These are phyloP conservation scores for Drosophila borealis DNA, from an alignment of 2,888 invertebrate genomes.

Conservation along the genomic window DNA sequence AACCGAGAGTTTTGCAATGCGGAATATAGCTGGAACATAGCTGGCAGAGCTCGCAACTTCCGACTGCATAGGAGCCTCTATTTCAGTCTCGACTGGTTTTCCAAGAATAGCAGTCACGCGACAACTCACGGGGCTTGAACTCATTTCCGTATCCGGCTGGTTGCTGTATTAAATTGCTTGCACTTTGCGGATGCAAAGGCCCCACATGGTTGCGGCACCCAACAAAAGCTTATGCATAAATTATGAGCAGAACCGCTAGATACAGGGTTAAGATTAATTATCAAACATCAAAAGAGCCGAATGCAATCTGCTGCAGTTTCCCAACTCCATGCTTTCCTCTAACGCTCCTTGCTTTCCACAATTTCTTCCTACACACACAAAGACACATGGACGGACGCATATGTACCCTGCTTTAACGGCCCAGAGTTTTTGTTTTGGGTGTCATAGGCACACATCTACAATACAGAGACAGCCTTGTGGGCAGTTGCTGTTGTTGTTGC, in stretches of 20 bases:
- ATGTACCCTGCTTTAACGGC: conserved; percentile 11
- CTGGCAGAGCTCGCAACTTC: too few relatives aligned
- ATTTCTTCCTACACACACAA: conserved; percentile 7
- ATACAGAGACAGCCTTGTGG: conserved; percentile 47
- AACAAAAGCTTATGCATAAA: conserved; percentile 76
- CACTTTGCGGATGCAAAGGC: conserved; percentile 20
- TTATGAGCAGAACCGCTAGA: conserved; percentile 69
- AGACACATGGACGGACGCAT: conserved; percentile 1
- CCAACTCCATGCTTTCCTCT: conserved; percentile 1
- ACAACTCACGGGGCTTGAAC: too few relatives aligned
- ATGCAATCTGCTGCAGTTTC: conserved; percentile 63
- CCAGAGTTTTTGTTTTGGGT: conserved; percentile 48
- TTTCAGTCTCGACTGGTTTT: too few relatives aligned
- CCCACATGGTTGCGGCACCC: conserved; percentile 22
- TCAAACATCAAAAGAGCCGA: conserved; percentile 51
- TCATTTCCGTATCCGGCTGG: too few relatives aligned
- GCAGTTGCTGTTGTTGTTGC: conserved; percentile 7
- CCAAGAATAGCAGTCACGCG: too few relatives aligned
- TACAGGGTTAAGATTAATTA: conserved; percentile 77
- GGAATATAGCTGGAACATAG: too few relatives aligned
- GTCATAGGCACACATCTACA: conserved; percentile 41
- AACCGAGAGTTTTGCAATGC: too few relatives aligned
- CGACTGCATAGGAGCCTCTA: too few relatives aligned
- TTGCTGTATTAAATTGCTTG: background rate
- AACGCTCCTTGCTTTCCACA: too few relatives aligned